Base-by-base conservation (phyloP, 1,140 invertebrate genomes). In the Trichonephila clavipes region DNA sequence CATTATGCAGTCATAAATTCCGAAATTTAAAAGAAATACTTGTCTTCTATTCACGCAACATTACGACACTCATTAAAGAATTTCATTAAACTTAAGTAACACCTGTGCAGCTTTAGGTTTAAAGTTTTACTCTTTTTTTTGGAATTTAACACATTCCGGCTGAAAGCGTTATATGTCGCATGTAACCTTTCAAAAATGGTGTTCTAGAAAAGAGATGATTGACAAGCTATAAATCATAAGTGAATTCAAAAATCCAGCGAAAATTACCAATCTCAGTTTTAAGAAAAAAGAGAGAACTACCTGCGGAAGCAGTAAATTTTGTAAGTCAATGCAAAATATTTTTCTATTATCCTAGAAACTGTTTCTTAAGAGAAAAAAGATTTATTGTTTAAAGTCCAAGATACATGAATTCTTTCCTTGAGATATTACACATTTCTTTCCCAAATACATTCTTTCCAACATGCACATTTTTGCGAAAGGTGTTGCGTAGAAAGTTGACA, bases 401-500 rank as follows among this genome's bases (percentile, higher is more conserved):
- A 51, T 24, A 16, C 82, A 51, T 51, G 24, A 83, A 83, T 83
- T 83, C 82, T 83, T 83, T 83, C 82, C 44, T 24, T 6, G 51
- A 7, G 6, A 58, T 59, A 83, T 83, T 58, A 83, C 51, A 19
- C 51, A 58, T 83, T 83, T 83, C 82, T 83, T 83, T 83, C 34
- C 18, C 16, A 40, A 40, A 77, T 77, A 51, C 87, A 69, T 66
- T 88, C 87, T 88, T 88, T 40, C 34, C 62, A 66, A 21, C 64
- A 72, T 72, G 18, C 87, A 88, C 87, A 88, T 88, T 88, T 88
- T 88, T 88, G 87, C 69, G 87, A 88, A 69, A 69, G 64, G 28
- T 88, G 87, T 88, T 69, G 24, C 87, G 44, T 12, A 62, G 85
- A 7, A 12, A 62, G 87, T 88, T 88, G 87, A 88, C 86, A 88